Base-by-base conservation (phyloP, 2,797 vertebrate genomes). In the Epinephelus malabaricus region DNA sequence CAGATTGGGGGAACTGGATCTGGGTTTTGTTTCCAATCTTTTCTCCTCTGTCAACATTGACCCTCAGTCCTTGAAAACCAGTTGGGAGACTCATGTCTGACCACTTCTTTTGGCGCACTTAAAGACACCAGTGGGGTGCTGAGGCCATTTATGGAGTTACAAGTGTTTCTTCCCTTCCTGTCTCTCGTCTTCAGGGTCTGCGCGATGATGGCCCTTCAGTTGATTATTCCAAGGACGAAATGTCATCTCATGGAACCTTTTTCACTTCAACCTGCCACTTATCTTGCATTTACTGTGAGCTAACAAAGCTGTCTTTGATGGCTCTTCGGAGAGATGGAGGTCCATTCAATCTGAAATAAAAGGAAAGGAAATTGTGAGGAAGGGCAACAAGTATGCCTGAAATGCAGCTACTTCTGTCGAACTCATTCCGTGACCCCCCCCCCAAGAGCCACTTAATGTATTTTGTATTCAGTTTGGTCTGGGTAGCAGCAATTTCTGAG, bases 1-100 rank as follows among this genome's bases (percentile, higher is more conserved):
- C 97, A 68, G 92, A 82, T 23, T 76, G 76, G n/a, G 93, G 15
- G 54, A 91, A 91, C 49, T 84, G 92, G 45, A 92, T 92, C 89
- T 88, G 87, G 19, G 78, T 87, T 89, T 96, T 98, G 82, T 95
- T 96, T 73, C 96, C 97, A 88, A 94, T 96, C 21, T 94, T 95
- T 79, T 96, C 96, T 0, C 94, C 95, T 87, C 66, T 89, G 38
- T 90, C 90, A 64, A 92, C 89, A 80, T 93, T 96, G 84, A 96
- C 95, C 78, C 90, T 95, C 69, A 95, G 78, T 70, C 72, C 91
- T 59, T 92, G 88, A 62, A 90, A 81, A 73, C 89, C 84, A 43
- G 91, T 90, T 72, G 94, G 94, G 73, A 88, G 61, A 83, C 93
- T 96, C 95, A 96, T 96, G 62, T 87, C 76, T 61, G 75, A 87